phyloP scores from a whole-genome alignment of 2,113 vertebrate genomes.

The Chlorodrepanis virens region DNA sequence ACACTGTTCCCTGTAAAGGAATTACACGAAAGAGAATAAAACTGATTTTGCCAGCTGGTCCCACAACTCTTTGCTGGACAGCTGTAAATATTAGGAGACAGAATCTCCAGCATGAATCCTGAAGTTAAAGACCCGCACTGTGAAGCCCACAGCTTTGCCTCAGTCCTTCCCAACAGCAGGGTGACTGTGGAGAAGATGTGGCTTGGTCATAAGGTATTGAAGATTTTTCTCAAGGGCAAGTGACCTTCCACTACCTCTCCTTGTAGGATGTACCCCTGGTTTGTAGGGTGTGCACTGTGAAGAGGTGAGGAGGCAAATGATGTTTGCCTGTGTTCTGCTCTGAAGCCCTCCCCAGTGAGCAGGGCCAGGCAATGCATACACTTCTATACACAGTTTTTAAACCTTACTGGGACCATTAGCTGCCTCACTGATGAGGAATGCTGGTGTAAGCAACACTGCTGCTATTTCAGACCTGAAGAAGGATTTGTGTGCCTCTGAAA shows the following conservation, averaged over 20 bases:
- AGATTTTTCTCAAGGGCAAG: background rate
- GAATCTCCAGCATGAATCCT: background rate
- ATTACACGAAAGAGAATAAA: background rate
- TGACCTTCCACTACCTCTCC: background rate
- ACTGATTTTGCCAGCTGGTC: background rate
- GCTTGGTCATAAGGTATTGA: background rate
- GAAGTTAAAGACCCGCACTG: background rate
- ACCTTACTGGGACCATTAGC: background rate
- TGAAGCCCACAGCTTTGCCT: background rate
- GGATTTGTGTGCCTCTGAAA: conserved; percentile 17
- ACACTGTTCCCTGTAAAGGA: background rate
- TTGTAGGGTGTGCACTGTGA: background rate
- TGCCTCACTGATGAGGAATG: conserved; percentile 10
- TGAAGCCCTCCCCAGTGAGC: background rate
- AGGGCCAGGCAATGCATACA: background rate
- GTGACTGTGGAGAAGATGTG: background rate
- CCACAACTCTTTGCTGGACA: background rate
- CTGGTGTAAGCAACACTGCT: conserved; percentile 18
- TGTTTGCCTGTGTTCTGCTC: background rate
- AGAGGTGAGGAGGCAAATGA: background rate
- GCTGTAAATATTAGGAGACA: background rate
- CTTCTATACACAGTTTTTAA: background rate
- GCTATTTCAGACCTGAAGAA: conserved; percentile 46
- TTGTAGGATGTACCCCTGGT: background rate
- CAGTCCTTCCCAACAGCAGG: background rate